Evolutionary conservation across 1,140 invertebrate genomes (phyloP).

Genomic region (Callitettix versicolor): DNA sequence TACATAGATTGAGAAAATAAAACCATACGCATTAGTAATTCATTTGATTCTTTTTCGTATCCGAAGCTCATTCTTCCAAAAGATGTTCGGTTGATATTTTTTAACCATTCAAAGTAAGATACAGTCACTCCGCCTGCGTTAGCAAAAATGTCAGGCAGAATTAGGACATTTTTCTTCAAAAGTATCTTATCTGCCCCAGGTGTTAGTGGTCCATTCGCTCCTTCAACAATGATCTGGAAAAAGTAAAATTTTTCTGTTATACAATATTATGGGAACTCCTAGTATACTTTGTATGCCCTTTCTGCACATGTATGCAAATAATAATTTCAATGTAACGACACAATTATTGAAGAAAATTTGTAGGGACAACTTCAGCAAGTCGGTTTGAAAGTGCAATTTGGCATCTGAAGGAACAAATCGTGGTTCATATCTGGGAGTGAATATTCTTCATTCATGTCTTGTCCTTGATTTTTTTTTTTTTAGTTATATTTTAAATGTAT

Average conservation of each 20-base stretch:
- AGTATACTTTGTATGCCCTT: neutral
- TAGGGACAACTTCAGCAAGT: no score
- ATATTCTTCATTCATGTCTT: no score
- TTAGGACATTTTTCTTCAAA: conserved; percentile 85
- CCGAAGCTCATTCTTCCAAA: conserved; percentile 81
- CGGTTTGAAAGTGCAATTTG: no score
- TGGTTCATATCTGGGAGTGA: no score
- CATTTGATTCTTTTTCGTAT: conserved; percentile 70
- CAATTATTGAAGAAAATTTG: no score
- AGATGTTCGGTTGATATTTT: conserved; percentile 83
- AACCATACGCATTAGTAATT: conserved; percentile 47
- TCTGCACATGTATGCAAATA: no score
- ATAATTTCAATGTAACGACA: no score
- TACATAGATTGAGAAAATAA: neutral
- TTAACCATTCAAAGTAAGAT: conserved; percentile 87
- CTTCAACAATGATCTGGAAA: conserved; percentile 85
- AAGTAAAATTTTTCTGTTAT: no score
- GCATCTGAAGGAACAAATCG: no score
- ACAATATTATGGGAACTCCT: neutral
- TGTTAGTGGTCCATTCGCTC: conserved; percentile 97
- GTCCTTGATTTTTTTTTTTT: no score
- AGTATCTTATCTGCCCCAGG: conserved; percentile 94
- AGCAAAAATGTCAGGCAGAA: conserved; percentile 73
- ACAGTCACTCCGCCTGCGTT: conserved; percentile 76
- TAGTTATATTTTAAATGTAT: no score